phyloP scores from a whole-genome alignment of 1,140 invertebrate genomes.

The Solen grandis region DNA sequence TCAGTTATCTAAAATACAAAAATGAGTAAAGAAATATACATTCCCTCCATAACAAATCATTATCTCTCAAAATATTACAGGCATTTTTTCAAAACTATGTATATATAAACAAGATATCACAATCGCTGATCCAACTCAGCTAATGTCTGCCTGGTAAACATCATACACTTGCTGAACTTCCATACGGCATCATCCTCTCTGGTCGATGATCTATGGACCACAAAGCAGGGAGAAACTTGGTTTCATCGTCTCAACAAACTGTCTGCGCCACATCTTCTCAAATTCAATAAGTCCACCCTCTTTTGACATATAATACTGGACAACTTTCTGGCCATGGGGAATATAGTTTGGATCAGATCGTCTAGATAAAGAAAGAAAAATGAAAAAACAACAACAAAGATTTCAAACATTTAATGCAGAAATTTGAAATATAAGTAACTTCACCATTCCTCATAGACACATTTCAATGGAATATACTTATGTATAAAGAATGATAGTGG shows the following conservation, averaged over 20 bases:
- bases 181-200: slow-evolving; percentile 33
- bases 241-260: slow-evolving; percentile 88
- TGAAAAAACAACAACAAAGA: not conserved
- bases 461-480: not conserved
- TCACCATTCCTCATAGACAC: not conserved
- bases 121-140: too few relatives aligned
- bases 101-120: too few relatives aligned
- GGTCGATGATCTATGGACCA: slow-evolving; percentile 84
- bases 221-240: slow-evolving; percentile 87
- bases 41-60: too few relatives aligned
- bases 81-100: too few relatives aligned
- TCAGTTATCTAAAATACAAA: too few relatives aligned
- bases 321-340: slow-evolving; percentile 86
- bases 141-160: too few relatives aligned
- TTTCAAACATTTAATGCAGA: not conserved
- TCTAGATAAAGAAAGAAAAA: slow-evolving; percentile 51
- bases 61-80: too few relatives aligned
- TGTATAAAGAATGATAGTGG: not conserved
- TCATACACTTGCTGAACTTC: too few relatives aligned
- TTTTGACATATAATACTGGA: slow-evolving; percentile 83
- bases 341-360: slow-evolving; percentile 83
- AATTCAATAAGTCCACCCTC: slow-evolving; percentile 85
- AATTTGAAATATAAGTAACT: not conserved
- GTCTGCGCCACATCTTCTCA: slow-evolving; percentile 88
- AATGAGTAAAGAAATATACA: too few relatives aligned